Percentiles rank a stretch among this genome's conserved stretches.
These are phyloP conservation scores for Zingel zingel DNA, from an alignment of 2,113 vertebrate genomes.

Conservation along the genomic window DNA sequence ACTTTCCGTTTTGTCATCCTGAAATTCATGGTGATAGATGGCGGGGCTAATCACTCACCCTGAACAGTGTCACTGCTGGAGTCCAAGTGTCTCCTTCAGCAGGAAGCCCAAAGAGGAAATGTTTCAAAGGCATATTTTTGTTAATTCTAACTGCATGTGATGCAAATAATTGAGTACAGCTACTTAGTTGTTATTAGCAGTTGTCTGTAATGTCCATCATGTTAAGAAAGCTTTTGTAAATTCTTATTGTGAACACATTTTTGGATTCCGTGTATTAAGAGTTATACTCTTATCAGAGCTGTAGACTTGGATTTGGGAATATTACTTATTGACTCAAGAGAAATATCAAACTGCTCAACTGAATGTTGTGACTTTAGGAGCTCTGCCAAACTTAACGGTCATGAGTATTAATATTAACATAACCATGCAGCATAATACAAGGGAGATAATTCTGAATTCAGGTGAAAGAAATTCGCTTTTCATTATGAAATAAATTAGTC, in stretches of 20 bases:
- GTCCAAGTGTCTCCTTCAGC: conserved; percentile 21
- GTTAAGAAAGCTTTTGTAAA: not conserved
- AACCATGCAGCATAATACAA: not conserved
- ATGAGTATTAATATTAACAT: not conserved
- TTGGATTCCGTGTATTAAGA: not conserved
- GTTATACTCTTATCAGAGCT: not conserved
- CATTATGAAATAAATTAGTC: not conserved
- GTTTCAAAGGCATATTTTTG: not conserved
- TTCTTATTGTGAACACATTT: not conserved
- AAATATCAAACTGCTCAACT: not conserved
- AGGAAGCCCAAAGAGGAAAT: conserved; percentile 23
- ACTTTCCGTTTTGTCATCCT: conserved; percentile 77
- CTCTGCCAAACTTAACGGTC: not conserved
- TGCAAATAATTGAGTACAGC: not conserved
- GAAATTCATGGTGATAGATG: conserved; percentile 67
- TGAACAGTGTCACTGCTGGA: conserved; percentile 35
- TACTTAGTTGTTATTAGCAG: not conserved
- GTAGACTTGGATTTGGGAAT: not conserved
- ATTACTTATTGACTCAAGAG: too few species aligned
- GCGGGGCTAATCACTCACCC: conserved; percentile 29
- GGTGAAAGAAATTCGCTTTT: not conserved
- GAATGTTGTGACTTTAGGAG: not conserved
- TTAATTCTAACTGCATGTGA: not conserved
- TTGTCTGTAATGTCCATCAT: not conserved
- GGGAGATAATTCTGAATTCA: not conserved